Base-by-base conservation (phyloP, 2,113 vertebrate genomes). In the Labrus mixtus region DNA sequence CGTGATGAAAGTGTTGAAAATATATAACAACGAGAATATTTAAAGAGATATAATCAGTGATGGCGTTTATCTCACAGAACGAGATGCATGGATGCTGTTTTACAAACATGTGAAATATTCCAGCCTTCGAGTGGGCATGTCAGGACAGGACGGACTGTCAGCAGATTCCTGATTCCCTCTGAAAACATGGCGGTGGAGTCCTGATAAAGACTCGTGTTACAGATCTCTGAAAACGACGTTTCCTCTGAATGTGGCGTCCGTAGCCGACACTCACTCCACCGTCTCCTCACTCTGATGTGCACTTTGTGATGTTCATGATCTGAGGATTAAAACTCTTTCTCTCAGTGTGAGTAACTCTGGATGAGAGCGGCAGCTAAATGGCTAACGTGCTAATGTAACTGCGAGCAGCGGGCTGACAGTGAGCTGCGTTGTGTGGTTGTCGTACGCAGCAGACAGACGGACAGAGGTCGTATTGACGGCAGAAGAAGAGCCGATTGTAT, bases 381-480 rank as follows among this genome's bases (percentile, higher is more conserved):
- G 53, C 46, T 57, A 53, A 61, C 15, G 48, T 33, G 51, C 10
- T n/a, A 46, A 54, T 17, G 22, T 36, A 54, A 48, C 25, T 61
- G 13, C 8, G 2, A 16, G 36, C 33, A 5, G 8, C 17, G 2
- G 3, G 41, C 0, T 57, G 10, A 83, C 56, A 63, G 60, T 46
- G 45, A 2, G n/a, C n/a, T 65, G 59, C 61, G 67, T 43, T 0
- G 3, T 9, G 15, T 13, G 25, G 25, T 25, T 9, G 15, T 13
- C 2, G 25, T 25, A 25, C 25, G 25, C 25, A 25, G 45, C 61
- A n/a, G 41, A 84, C 78, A 84, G 23, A 2, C 61, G 17, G 41
- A 84, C 78, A 84, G 23, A 2, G 58, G 57, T 4, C 16, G 73
- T 25, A 80, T 85, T 85, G 68, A 68, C 45, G 20, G 68, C 68